Evolutionary conservation across 2,113 vertebrate genomes (phyloP).

Genomic region (Chloroceryle aenea): DNA sequence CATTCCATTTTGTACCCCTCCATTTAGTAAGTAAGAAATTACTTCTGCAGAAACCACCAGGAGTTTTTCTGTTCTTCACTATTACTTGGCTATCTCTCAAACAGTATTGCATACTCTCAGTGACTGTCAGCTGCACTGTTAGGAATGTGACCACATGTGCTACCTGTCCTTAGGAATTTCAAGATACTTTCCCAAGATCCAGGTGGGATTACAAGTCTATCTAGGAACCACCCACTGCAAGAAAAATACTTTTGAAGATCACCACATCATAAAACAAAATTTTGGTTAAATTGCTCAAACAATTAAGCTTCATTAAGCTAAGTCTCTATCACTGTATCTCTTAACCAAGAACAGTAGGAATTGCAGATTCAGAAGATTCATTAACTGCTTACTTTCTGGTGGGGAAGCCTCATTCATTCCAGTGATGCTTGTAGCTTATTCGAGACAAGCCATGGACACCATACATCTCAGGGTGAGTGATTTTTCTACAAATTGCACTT

Average conservation of each 20-base stretch:
- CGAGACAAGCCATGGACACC: neutral
- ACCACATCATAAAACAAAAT: neutral
- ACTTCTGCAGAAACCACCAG: neutral
- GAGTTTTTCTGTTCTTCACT: neutral
- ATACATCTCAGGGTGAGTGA: fast-evolving
- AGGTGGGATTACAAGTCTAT: neutral
- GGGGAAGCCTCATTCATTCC: neutral
- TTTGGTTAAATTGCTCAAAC: neutral
- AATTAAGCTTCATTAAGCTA: neutral
- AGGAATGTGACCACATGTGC: neutral
- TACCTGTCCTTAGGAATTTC: neutral
- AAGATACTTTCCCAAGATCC: neutral
- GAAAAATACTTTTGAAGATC: neutral
- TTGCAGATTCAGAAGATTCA: neutral
- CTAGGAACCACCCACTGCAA: neutral
- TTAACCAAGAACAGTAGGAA: neutral
- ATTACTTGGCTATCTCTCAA: neutral
- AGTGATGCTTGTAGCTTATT: neutral
- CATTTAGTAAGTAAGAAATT: neutral
- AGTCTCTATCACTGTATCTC: neutral
- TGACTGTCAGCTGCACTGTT: neutral
- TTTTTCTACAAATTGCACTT: neutral
- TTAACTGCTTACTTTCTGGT: neutral
- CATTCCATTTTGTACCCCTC: neutral
- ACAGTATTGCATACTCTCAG: neutral